Evolutionary conservation across 1,140 invertebrate species (phyloP), one percentile per base, ranked within the genome.

Genomic region (Spodoptera litura): DNA sequence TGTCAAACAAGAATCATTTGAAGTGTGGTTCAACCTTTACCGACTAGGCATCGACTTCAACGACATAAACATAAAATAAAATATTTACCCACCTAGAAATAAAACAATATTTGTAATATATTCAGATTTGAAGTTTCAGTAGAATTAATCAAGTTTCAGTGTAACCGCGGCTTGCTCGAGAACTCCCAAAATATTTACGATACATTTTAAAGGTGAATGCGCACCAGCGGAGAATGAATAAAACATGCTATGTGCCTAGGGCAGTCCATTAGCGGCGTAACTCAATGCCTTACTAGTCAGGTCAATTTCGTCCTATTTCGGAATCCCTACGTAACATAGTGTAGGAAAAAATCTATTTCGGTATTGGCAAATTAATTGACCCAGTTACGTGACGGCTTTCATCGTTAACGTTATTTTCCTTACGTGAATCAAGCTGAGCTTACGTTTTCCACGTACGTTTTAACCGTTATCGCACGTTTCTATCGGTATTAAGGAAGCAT

Each of bases 261-360:
- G 62, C 51, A 55, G 52, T 66, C 75, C 61, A 77, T 77, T 66
- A 77, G 77, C 20, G 68, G 51, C 27, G 77, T 59, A 75, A 75
- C 44, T 68, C 72, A 68, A 55, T 56, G 49, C 68, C 51, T 27
- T 55, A 58, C 70, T 25, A 55, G 35, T 13, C 13, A 38, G 70
- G 70, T 72, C 70, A 56, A 56, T 72, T 72, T 56, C 70, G 66
- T 6, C 66, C 66, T 25, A 70, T 55, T 70, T 72, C 31, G 25
- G 52, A 56, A 9, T 72, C 25, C 52, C 35, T 20, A 38, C 52
- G 31, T 20, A 38, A 31, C 51, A 2, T 53, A 27, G 62, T 66
- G 15, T 72, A 58, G 51, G 70, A 58, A 72, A 58, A 55, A 58
- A 72, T 72, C 70, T 56, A 58, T 72, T 72, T 72, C 51, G 35